These are phyloP conservation scores for Thunnus thynnus DNA, from an alignment of 2,113 vertebrate species.

Conservation along the genomic window DNA sequence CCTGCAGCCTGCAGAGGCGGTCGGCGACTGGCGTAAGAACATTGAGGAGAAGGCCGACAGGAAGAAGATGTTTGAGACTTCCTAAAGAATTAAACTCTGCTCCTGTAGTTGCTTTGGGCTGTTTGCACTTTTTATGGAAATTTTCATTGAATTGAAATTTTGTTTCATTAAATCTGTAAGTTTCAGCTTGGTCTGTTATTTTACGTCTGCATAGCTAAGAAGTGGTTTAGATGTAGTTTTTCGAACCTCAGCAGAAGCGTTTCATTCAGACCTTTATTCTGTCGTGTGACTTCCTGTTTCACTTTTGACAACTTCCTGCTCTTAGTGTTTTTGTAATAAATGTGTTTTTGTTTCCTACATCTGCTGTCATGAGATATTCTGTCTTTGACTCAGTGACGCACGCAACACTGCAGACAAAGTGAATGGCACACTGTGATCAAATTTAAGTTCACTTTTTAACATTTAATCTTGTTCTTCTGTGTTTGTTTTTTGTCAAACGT, in stretches of 20 bases:
- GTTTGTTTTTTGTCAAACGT: neutral
- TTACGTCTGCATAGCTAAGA: constrained; percentile 37
- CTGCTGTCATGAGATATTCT: constrained; percentile 51
- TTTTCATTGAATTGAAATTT: constrained; percentile 55
- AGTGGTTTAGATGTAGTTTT: neutral
- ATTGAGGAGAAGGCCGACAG: constrained; percentile 74
- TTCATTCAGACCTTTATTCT: neutral
- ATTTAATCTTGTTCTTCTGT: neutral
- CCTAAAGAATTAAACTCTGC: constrained; percentile 46
- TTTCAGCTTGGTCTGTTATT: constrained; percentile 54
- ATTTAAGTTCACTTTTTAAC: neutral
- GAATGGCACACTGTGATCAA: neutral
- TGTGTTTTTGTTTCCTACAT: constrained; percentile 34
- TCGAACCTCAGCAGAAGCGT: too few species aligned
- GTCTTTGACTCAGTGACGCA: constrained; percentile 59
- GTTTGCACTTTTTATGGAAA: constrained; percentile 44
- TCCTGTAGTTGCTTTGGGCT: constrained; percentile 28
- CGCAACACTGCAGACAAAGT: constrained; percentile 41
- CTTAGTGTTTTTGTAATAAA: constrained; percentile 56
- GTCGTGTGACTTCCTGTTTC: constrained; percentile 14
- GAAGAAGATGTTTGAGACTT: constrained; percentile 83
- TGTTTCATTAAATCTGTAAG: constrained; percentile 69
- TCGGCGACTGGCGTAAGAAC: constrained; percentile 75
- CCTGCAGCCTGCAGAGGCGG: constrained; percentile 46
- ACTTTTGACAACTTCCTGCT: constrained; percentile 56